These are phyloP conservation scores for Acinonyx jubatus DNA, from an alignment of 2,113 vertebrate species.

Conservation along the genomic window DNA sequence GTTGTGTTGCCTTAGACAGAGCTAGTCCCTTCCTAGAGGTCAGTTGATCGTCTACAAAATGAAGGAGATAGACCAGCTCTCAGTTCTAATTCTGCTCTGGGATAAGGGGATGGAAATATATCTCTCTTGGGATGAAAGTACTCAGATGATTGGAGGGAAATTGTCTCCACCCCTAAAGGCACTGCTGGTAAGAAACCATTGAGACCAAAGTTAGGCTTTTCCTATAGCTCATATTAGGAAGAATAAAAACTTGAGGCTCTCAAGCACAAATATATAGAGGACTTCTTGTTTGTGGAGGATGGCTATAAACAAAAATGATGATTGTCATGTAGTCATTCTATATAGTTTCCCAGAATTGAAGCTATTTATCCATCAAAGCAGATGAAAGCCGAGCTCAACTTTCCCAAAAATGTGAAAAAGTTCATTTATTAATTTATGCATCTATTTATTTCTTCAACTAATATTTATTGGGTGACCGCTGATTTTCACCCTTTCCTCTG, in stretches of 20 bases:
- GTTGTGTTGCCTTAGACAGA: neutral
- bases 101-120: neutral
- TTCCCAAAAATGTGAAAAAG: slow-evolving; percentile 24
- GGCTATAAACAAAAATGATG: slow-evolving; percentile 1
- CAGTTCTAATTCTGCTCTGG: neutral
- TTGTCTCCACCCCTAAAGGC: neutral
- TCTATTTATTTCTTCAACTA: slow-evolving; percentile 63
- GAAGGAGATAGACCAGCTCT: neutral
- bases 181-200: neutral
- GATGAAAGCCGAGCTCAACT: slow-evolving; percentile 31
- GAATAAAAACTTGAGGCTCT: neutral
- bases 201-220: neutral
- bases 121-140: neutral
- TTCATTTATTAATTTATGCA: slow-evolving; percentile 26
- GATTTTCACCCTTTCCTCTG: slow-evolving; percentile 37
- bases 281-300: slow-evolving; percentile 27
- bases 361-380: neutral
- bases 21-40: neutral
- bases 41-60: neutral
- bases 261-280: neutral
- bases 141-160: neutral
- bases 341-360: slow-evolving; percentile 42
- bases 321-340: neutral
- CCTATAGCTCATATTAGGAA: neutral
- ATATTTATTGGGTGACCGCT: slow-evolving; percentile 16